Percentiles rank a stretch among this genome's conserved stretches.
Evolutionary conservation across 2,888 invertebrate species (phyloP).

Genomic region (Spodoptera picta): DNA sequence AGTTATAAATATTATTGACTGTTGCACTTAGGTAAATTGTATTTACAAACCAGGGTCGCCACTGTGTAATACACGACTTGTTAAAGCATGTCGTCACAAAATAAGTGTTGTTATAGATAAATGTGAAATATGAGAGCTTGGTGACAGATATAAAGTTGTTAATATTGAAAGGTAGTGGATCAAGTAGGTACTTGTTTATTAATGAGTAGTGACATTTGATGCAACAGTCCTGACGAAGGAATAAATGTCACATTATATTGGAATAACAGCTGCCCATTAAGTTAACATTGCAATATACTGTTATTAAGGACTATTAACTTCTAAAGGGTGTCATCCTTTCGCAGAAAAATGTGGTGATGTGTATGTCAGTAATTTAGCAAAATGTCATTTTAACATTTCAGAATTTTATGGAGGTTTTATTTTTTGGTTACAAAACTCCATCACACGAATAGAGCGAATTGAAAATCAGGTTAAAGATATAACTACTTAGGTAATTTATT

Average conservation of each 20-base stretch:
- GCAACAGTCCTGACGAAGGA: conserved; percentile 1
- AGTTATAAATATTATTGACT: conserved; percentile 45
- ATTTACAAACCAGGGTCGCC: conserved; percentile 24
- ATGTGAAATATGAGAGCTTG: conserved; percentile 10
- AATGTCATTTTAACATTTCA: no score
- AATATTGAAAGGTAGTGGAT: background rate
- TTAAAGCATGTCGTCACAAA: conserved; percentile 17
- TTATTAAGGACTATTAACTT: no score
- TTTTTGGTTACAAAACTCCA: no score
- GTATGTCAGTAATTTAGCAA: no score
- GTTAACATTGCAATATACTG: no score
- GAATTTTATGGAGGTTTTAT: no score
- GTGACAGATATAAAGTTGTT: conserved; percentile 12
- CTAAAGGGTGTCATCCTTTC: no score
- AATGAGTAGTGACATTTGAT: background rate
- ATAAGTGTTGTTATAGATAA: conserved; percentile 24
- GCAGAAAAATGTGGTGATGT: no score
- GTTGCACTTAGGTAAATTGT: conserved; percentile 25
- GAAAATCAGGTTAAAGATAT: no score
- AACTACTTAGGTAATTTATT: no score
- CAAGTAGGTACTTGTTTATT: conserved; percentile 3
- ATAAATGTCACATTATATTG: conserved; percentile 17
- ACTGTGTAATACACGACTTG: conserved; percentile 7
- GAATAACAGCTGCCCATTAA: conserved; percentile 9
- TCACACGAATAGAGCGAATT: no score